A percentile compares a stretch with the other conserved stretches of the same genome.
These are phyloP conservation scores for Anodontia alba DNA, from an alignment of 2,888 invertebrate genomes.

Conservation along the genomic window DNA sequence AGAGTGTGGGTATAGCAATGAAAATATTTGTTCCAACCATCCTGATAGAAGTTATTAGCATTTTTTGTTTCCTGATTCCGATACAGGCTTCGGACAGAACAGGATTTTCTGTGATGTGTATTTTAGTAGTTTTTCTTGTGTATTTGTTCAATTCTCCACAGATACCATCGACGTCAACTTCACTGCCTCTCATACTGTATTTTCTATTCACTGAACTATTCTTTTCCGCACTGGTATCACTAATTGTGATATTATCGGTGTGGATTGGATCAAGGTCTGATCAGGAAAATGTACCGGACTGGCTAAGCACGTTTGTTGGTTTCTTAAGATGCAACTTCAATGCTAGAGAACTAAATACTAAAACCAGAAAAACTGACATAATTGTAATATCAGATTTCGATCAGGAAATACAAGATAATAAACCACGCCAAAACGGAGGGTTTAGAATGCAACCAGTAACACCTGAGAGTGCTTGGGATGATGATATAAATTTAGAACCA, in stretches of 20 bases:
- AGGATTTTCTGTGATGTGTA: background rate
- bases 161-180: background rate
- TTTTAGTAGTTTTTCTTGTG: background rate
- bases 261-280: background rate
- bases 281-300: background rate
- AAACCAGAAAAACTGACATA: background rate
- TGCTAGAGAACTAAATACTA: background rate
- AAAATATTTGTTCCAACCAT: background rate
- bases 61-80: background rate
- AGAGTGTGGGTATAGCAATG: background rate
- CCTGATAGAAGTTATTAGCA: background rate
- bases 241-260: background rate
- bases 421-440: background rate
- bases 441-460: background rate
- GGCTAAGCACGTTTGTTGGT: background rate
- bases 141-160: background rate
- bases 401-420: background rate
- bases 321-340: background rate
- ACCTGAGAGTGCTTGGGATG: constrained; percentile 4
- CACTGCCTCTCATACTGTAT: background rate
- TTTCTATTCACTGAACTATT: background rate
- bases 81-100: background rate
- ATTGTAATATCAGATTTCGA: background rate
- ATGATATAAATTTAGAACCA: background rate
- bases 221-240: background rate